Percentiles rank a stretch among this genome's conserved stretches.
phyloP scores from a whole-genome alignment of 2,888 invertebrate species.

The Apotomis capreana region DNA sequence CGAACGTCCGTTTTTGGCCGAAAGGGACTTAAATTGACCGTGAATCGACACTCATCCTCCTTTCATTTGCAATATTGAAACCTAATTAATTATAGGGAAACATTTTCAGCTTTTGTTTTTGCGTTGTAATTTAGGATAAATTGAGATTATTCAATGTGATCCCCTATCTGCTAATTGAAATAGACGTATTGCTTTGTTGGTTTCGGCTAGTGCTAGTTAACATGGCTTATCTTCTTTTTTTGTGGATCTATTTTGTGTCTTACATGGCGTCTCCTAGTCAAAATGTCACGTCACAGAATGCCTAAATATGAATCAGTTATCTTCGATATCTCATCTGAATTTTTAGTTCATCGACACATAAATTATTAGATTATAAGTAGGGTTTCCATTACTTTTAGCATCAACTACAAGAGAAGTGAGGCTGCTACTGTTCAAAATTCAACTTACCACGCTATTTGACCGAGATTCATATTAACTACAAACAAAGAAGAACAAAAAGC shows the following conservation, averaged over 20 bases:
- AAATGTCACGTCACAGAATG: too few species aligned
- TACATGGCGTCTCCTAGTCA: too few species aligned
- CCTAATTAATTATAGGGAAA: conserved; percentile 58
- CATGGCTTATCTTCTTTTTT: background rate
- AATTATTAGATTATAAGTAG: too few species aligned
- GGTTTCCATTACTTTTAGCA: too few species aligned
- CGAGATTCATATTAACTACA: conserved; percentile 39
- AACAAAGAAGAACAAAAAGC: conserved; percentile 43
- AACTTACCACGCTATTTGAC: background rate
- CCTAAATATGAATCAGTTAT: too few species aligned
- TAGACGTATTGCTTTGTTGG: conserved; percentile 13
- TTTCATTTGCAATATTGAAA: conserved; percentile 61
- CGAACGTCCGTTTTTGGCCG: conserved; percentile 61
- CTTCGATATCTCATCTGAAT: too few species aligned
- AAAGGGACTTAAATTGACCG: conserved; percentile 71
- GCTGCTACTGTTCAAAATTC: background rate
- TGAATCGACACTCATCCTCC: conserved; percentile 64
- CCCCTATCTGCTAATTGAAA: conserved; percentile 23
- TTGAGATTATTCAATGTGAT: conserved; percentile 34
- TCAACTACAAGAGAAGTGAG: background rate
- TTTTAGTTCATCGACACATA: too few species aligned
- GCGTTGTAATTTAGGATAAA: conserved; percentile 27
- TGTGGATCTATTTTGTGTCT: background rate
- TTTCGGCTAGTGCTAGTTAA: background rate
- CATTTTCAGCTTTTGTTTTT: conserved; percentile 32